phyloP scores from a whole-genome alignment of 2,113 vertebrate species.

The Mirounga angustirostris region DNA sequence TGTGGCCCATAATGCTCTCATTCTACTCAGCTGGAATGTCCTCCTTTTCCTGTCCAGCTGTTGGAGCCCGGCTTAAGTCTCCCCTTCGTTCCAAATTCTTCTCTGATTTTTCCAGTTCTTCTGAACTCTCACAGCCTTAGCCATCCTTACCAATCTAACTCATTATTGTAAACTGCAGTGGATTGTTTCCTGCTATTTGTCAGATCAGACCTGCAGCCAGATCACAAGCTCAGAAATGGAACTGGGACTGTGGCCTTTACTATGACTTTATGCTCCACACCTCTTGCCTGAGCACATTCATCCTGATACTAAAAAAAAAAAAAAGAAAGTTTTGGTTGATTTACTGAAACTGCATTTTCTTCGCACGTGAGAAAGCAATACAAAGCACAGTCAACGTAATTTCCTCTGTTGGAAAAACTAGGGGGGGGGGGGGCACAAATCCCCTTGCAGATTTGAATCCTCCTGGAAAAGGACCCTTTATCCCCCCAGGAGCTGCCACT shows the following conservation, averaged over 20 bases:
- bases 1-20: neutral
- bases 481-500: neutral
- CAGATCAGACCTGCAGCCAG: neutral
- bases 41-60: neutral
- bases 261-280: neutral
- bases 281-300: neutral
- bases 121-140: neutral
- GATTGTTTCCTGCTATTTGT: neutral
- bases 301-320: neutral
- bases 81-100: constrained; percentile 21
- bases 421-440: neutral
- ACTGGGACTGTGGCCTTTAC: neutral
- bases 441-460: neutral
- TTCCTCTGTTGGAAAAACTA: neutral
- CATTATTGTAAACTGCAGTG: neutral
- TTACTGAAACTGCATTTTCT: constrained; percentile 30
- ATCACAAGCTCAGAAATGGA: neutral
- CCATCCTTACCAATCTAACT: neutral
- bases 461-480: neutral
- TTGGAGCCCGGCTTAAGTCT: neutral
- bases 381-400: neutral
- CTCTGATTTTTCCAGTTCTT: neutral
- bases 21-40: neutral
- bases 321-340: neutral
- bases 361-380: neutral